Evolutionary conservation across 2,888 invertebrate species (phyloP).

Genomic region (Ectobius pallidus): DNA sequence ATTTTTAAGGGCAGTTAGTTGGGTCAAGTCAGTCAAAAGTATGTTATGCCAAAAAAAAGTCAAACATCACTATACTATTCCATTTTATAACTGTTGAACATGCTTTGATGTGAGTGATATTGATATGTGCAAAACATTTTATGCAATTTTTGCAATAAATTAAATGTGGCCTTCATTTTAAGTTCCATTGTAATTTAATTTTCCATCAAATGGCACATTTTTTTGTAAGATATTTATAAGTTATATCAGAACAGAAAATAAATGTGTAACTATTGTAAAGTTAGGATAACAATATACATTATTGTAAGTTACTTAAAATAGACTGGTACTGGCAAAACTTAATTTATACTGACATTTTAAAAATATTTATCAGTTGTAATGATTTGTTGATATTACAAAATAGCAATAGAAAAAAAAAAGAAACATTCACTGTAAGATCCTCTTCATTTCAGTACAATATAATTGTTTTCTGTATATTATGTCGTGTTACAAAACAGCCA

Average conservation of each 20-base stretch:
- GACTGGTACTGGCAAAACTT: too few relatives aligned
- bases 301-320: too few relatives aligned
- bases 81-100: constrained; percentile 5
- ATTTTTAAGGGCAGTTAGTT: neutral
- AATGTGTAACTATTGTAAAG: neutral
- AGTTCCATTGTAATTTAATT: neutral
- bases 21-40: neutral
- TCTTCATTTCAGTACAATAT: too few relatives aligned
- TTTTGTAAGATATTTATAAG: constrained; percentile 4
- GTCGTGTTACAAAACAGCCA: constrained; percentile 21
- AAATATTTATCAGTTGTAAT: too few relatives aligned
- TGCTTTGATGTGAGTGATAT: neutral
- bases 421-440: too few relatives aligned
- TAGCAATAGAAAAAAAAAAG: too few relatives aligned
- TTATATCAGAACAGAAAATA: too few relatives aligned
- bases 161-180: neutral
- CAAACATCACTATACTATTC: neutral
- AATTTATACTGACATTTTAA: too few relatives aligned
- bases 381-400: too few relatives aligned
- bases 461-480: constrained; percentile 9
- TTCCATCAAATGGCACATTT: neutral
- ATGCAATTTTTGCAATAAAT: neutral
- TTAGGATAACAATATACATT: neutral
- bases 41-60: neutral
- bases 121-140: neutral